Evolutionary conservation across 2,888 invertebrate species (phyloP).

Genomic region (Ophion obscuratus): DNA sequence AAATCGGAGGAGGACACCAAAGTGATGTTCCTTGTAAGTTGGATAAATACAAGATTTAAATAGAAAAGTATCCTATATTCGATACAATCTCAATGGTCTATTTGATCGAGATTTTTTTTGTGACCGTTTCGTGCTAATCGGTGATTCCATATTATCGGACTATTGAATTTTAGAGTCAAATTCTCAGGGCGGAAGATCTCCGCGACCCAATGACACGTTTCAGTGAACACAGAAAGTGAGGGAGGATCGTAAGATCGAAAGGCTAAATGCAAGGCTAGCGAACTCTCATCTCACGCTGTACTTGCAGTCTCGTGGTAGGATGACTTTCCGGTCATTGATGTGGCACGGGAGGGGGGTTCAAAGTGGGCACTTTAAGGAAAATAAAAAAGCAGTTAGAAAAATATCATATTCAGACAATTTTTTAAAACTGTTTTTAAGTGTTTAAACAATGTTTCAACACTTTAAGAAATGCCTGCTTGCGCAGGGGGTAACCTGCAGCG

Average conservation of each 20-base stretch:
- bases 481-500: no score
- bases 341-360: no score
- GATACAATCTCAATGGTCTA: neutral
- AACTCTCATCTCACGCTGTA: constrained; percentile 48
- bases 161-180: neutral
- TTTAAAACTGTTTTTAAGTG: no score
- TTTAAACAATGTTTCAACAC: no score
- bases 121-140: neutral
- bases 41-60: no score
- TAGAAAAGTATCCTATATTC: no score
- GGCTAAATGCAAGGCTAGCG: neutral
- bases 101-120: neutral
- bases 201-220: constrained; percentile 36
- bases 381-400: no score
- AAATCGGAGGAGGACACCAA: no score
- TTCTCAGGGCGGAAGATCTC: neutral
- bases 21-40: no score
- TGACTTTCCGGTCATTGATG: neutral
- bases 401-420: no score
- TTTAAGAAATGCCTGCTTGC: no score
- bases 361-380: no score
- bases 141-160: neutral
- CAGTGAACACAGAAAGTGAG: constrained; percentile 9
- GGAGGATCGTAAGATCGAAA: constrained; percentile 9
- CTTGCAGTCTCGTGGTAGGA: constrained; percentile 33